Base-by-base conservation (phyloP, 2,113 vertebrate genomes). In the Odocoileus hemionus region DNA sequence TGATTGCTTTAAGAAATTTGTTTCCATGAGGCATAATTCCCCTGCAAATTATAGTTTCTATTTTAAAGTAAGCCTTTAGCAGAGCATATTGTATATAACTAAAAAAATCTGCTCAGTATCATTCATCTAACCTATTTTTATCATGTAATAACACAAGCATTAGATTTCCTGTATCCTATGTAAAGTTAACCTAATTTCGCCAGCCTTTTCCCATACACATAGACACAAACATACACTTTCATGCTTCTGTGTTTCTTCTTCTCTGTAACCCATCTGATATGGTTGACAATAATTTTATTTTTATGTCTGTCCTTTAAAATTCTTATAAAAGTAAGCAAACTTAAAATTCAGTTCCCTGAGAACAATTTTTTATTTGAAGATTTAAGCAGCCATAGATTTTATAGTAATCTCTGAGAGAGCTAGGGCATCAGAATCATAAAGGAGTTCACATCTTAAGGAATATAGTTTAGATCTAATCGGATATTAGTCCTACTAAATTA, bases 11-110 rank as follows among this genome's bases (percentile, higher is more conserved):
- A 43, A 92, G n/a, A 86, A 17, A 57, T 91, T 95, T 86, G 36
- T 80, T 95, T 98, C 87, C 47, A 85, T 52, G 36, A 89, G 28
- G 17, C 36, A 79, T 57, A 43, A 28, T 93, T 96, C 2, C 17
- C 13, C 92, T 95, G 52, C n/a, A 94, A 97, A 86, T 87, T 82
- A 43, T 74, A 67, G 76, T 89, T 94, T 95, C 67, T 87, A 83
- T 61, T 76, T 96, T 94, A 95, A 95, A 87, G 14, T 90, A 64
- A 88, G 54, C 28, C 28, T 93, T 95, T 96, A 95, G 55, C 28
- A 94, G 15, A 95, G 50, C 61, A 94, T 83, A 95, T 89, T 91
- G 57, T 45, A 36, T 55, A 64, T 87, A 52, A 91, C 50, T 57
- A 36, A 60, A 91, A 86, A 88, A 45, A 39, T 67, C 30, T 90